Evolutionary conservation across 2,797 vertebrate genomes (phyloP).

Genomic region (Gastrophryne carolinensis): DNA sequence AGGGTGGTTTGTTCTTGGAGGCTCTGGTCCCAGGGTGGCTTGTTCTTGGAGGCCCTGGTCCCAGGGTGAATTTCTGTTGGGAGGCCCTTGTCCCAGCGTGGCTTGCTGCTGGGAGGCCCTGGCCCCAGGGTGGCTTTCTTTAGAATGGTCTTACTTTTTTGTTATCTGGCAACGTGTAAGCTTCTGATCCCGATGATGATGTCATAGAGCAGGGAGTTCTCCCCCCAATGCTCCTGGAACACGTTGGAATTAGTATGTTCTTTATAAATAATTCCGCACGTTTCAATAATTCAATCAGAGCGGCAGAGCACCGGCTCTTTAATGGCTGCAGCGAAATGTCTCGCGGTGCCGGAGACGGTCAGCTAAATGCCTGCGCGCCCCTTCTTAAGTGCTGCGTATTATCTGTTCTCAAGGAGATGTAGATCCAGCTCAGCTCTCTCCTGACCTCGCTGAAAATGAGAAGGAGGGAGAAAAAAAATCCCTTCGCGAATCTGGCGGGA

Average conservation of each 20-base stretch:
- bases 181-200: constrained; percentile 3
- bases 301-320: constrained; percentile 47
- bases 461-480: constrained; percentile 31
- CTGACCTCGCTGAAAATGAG: constrained; percentile 12
- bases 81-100: no score
- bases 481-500: constrained; percentile 33
- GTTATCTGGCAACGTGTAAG: not conserved
- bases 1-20: no score
- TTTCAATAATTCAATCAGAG: constrained; percentile 53
- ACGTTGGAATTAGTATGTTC: constrained; percentile 42
- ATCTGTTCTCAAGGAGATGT: constrained; percentile 50
- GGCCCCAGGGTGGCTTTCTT: no score
- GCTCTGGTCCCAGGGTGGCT: no score
- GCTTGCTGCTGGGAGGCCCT: no score
- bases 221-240: not conserved
- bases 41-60: no score
- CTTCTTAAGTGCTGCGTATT: constrained; percentile 46
- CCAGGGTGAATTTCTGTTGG: no score
- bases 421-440: constrained; percentile 29
- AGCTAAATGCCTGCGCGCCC: constrained; percentile 46
- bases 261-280: constrained; percentile 50
- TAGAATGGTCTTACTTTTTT: no score
- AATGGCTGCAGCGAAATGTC: constrained; percentile 49
- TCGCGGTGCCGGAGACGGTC: constrained; percentile 33
- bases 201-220: not conserved